Conservation (phyloP, 1,140 invertebrate species). For the Penaeus vannamei region DNA sequence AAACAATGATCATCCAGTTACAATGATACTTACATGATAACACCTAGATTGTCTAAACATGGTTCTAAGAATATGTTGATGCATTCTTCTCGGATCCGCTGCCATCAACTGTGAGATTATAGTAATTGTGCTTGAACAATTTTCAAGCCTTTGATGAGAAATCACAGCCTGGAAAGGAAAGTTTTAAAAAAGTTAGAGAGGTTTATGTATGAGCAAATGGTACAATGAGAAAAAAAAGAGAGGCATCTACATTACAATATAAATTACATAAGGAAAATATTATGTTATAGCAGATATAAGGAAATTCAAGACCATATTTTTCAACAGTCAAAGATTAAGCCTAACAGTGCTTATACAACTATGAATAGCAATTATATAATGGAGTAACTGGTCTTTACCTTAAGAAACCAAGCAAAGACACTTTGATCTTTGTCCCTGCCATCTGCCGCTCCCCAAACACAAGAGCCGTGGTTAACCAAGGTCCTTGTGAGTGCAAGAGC, state of each 20-base stretch:
- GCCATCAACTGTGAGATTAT: constrained; percentile 51
- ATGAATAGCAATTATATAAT: too few species aligned
- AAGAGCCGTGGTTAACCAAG: constrained; percentile 70
- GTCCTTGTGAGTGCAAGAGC: constrained; percentile 69
- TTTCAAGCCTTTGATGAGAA: constrained; percentile 44
- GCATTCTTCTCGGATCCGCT: constrained; percentile 49
- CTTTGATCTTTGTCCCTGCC: constrained; percentile 63
- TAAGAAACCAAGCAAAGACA: constrained; percentile 63
- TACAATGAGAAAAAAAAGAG: not conserved
- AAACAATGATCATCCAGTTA: not conserved
- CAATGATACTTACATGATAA: constrained; percentile 43
- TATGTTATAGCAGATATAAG: not conserved
- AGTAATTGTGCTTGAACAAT: constrained; percentile 37
- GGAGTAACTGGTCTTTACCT: not conserved
- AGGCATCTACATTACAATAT: not conserved
- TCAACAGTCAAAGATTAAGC: not conserved
- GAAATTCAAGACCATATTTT: not conserved
- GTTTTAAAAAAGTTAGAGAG: not conserved
- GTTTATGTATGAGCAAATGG: not conserved
- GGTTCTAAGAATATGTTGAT: constrained; percentile 52
- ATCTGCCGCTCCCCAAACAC: constrained; percentile 69
- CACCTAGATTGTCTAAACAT: constrained; percentile 61
- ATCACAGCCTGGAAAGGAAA: constrained; percentile 50
- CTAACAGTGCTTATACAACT: too few species aligned
- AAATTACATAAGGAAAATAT: not conserved